Percentiles rank a stretch among this genome's conserved stretches.
These are phyloP conservation scores for Zoanthus gigantus DNA, from an alignment of 92 coral and sea anemone species.

Conservation along the genomic window DNA sequence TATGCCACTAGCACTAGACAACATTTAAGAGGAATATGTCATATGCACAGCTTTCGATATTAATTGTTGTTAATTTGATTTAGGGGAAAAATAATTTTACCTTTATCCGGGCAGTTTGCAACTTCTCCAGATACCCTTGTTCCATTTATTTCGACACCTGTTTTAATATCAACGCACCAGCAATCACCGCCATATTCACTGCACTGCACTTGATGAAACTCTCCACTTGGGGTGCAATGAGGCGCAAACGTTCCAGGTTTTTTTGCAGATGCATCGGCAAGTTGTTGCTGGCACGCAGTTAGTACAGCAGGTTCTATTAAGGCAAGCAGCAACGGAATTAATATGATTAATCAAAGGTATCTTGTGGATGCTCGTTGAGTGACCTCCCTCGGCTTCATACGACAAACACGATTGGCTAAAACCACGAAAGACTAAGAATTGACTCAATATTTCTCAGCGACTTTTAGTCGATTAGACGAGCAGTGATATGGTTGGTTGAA, in stretches of 20 bases:
- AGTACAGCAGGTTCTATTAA: slow-evolving; percentile 47
- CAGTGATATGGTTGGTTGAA: no score
- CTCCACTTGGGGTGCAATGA: slow-evolving; percentile 58
- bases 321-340: background rate
- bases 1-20: no score
- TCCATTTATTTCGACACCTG: slow-evolving; percentile 70
- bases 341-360: background rate
- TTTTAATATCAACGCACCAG: slow-evolving; percentile 73
- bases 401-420: no score
- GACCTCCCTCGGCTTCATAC: no score
- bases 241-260: slow-evolving; percentile 64
- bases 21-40: no score
- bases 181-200: slow-evolving; percentile 63
- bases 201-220: slow-evolving; percentile 65
- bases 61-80: background rate
- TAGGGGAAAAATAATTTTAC: background rate
- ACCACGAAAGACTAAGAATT: no score
- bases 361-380: background rate
- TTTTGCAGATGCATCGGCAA: slow-evolving; percentile 62
- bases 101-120: slow-evolving; percentile 57
- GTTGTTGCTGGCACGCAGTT: slow-evolving; percentile 69
- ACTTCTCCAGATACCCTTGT: slow-evolving; percentile 59
- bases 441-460: no score
- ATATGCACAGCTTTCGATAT: background rate
- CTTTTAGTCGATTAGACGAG: no score